Percentiles rank a stretch among this genome's conserved stretches.
Conservation (phyloP, 2,797 vertebrate genomes). For the Pterois miles region DNA sequence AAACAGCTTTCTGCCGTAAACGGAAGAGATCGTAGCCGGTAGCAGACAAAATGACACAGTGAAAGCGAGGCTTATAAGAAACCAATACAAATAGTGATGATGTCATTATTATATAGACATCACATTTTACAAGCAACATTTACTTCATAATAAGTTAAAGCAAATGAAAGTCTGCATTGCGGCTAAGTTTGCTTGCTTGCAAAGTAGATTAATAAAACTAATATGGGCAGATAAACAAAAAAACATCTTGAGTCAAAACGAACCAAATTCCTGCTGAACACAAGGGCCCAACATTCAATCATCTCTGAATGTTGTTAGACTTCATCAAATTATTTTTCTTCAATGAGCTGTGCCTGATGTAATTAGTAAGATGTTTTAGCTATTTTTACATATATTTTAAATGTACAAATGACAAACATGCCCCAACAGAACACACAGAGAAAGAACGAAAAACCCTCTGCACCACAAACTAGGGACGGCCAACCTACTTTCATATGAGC, state of each 20-base stretch:
- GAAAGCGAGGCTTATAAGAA: not conserved
- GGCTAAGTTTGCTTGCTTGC: not conserved
- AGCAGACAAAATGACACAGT: not conserved
- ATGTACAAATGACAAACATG: not conserved
- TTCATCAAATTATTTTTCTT: not conserved
- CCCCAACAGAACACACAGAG: not conserved
- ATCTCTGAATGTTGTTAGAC: not conserved
- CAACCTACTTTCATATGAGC: slow-evolving; percentile 64
- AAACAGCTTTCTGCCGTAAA: not conserved
- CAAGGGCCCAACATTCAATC: not conserved
- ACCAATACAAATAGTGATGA: not conserved
- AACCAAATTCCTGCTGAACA: not conserved
- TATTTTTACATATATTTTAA: not conserved
- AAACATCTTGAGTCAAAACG: too few relatives aligned
- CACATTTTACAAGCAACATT: not conserved
- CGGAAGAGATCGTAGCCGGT: not conserved
- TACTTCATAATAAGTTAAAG: not conserved
- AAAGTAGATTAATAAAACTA: not conserved
- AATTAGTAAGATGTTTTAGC: not conserved
- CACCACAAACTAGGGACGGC: slow-evolving; percentile 37
- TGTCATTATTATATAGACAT: not conserved
- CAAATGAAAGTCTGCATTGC: not conserved
- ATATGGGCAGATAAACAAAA: not conserved
- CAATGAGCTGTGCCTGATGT: not conserved
- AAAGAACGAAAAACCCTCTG: not conserved